Base-by-base conservation (phyloP, 2,797 vertebrate genomes). In the Glyptemys insculpta region DNA sequence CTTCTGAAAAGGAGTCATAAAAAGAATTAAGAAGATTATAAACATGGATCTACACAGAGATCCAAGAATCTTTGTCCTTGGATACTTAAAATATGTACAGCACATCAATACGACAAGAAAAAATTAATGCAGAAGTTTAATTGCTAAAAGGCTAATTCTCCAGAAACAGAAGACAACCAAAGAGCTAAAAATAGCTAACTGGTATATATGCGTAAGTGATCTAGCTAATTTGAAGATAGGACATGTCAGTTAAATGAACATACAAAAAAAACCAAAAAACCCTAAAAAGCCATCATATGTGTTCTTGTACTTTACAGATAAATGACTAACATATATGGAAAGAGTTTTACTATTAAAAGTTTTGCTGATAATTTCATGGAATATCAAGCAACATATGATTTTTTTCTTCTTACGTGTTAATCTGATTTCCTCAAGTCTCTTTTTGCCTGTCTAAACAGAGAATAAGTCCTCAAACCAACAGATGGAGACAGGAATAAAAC, bases 101-200 rank as follows among this genome's bases (percentile, higher is more conserved):
- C 8, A 62, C 57, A 84, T 90, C 12, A 50, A 81, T 21, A 93
- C 2, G 62, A 14, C 1, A 37, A 27, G 16, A 34, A 16, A 21
- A 62, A 50, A 62, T 19, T 18, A 37, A 27, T 27, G 53, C 25
- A n/a, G 5, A 93, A 83, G 27, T 59, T 93, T 93, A 93, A 95
- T 62, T 92, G 37, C 44, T 84, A 94, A 93, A 85, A 88, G 41
- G 37, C 57, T 93, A 88, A 84, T 93, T 91, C 12, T 92, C 57
- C 44, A 96, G 52, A 91, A 92, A 25, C 19, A 82, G 59, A 93
- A 79, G 53, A 91, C 53, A 96, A 93, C 5, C 7, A 91, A 54
- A 34, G 83, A 86, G n/a, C 41, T 94, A 96, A 94, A 96, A 94
- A 92, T 84, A 96, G 11, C 27, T 41, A 85, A 83, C 47, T 65